phyloP scores from a whole-genome alignment of 2,113 vertebrate species.

The Tragelaphus strepsiceros region DNA sequence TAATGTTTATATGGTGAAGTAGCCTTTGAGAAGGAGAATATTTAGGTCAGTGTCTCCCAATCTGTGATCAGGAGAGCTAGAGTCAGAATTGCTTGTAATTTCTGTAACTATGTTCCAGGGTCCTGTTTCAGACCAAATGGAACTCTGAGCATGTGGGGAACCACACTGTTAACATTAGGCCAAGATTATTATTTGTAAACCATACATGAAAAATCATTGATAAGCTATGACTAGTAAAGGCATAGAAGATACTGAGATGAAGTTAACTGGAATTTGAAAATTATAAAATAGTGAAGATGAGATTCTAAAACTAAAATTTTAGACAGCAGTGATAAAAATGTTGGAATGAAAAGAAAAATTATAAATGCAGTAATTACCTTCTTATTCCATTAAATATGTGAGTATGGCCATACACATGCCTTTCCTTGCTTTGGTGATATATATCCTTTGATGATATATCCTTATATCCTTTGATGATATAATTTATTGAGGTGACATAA shows the following conservation, averaged over 20 bases:
- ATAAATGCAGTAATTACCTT: not conserved
- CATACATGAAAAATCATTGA: not conserved
- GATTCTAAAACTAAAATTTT: not conserved
- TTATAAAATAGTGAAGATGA: not conserved
- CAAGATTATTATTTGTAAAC: not conserved
- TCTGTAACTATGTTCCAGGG: not conserved
- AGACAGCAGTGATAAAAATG: not conserved
- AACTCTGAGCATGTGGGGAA: rapidly evolving
- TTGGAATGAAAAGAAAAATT: not conserved
- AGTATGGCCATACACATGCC: not conserved
- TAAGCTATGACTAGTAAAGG: not conserved
- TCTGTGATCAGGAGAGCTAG: not conserved
- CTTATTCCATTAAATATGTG: not conserved
- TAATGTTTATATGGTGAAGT: not conserved
- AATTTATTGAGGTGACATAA: no score
- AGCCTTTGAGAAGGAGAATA: not conserved
- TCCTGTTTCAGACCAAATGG: not conserved
- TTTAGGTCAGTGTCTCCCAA: not conserved
- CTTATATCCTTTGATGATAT: not conserved
- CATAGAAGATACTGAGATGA: not conserved
- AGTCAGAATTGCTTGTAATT: not conserved
- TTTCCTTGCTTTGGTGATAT: not conserved
- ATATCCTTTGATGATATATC: no score
- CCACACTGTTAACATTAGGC: not conserved
- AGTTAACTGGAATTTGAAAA: not conserved